These are phyloP conservation scores for Nyctibius grandis DNA, from an alignment of 2,797 vertebrate species.

Conservation along the genomic window DNA sequence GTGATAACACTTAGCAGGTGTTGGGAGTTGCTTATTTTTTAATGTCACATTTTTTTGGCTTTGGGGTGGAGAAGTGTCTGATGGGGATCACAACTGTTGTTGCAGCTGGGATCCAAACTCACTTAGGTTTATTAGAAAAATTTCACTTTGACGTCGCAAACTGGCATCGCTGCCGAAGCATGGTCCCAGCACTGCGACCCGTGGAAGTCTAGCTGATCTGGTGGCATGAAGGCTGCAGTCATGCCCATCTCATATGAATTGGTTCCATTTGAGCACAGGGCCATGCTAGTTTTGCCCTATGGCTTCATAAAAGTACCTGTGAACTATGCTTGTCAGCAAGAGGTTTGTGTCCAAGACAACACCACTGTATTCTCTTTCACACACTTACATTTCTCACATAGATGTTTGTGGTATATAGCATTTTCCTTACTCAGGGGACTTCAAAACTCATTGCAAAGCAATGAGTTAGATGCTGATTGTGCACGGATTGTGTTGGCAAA, in stretches of 20 bases:
- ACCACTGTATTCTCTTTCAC: not conserved
- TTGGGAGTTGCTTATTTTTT: not conserved
- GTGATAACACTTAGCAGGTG: not conserved
- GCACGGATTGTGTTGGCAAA: not conserved
- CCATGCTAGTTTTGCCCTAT: not conserved
- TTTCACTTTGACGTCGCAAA: not conserved
- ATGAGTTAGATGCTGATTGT: not conserved
- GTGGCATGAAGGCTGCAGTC: not conserved
- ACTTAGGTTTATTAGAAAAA: not conserved
- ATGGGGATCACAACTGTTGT: not conserved
- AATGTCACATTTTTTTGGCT: not conserved
- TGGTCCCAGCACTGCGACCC: fast-evolving
- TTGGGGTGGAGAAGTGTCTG: not conserved
- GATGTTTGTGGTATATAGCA: not conserved
- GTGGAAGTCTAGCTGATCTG: not conserved
- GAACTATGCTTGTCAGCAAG: not conserved
- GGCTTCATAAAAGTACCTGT: not conserved
- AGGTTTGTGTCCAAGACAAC: not conserved
- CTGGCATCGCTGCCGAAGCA: not conserved
- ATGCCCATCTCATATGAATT: not conserved
- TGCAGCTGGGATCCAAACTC: not conserved
- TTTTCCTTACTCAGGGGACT: not conserved
- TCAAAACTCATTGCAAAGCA: not conserved
- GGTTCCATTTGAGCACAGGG: not conserved
- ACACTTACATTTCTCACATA: not conserved